Evolutionary conservation across 2,888 invertebrate genomes (phyloP).

Genomic region (Calameuta idolon): DNA sequence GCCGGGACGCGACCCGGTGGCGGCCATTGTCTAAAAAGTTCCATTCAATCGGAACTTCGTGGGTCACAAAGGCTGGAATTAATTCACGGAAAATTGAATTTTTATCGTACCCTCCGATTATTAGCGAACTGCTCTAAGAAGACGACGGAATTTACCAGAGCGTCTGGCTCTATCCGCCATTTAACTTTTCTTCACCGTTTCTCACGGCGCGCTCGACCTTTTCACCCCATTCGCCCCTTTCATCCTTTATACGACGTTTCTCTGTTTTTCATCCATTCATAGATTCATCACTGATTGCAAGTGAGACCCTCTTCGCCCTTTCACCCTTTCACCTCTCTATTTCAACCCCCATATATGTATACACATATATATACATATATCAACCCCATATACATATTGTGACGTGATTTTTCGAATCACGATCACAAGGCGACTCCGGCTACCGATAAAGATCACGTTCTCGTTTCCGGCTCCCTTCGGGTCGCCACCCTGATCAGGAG

Average conservation of each 20-base stretch:
- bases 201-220: background rate
- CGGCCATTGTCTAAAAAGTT: conserved; percentile 55
- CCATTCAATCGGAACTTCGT: conserved; percentile 50
- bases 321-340: background rate
- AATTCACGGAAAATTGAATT: conserved; percentile 50
- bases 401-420: too few relatives aligned
- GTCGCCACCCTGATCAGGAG: too few relatives aligned
- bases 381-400: background rate
- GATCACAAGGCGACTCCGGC: too few relatives aligned
- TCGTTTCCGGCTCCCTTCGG: too few relatives aligned
- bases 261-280: background rate
- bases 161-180: background rate
- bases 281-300: background rate
- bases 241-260: background rate
- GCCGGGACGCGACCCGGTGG: conserved; percentile 15
- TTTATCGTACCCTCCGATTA: conserved; percentile 32
- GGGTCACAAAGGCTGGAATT: conserved; percentile 49
- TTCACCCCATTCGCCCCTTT: background rate
- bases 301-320: background rate
- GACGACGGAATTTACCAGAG: background rate
- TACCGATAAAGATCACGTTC: too few relatives aligned
- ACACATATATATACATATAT: too few relatives aligned
- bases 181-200: background rate
- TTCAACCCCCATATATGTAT: background rate
- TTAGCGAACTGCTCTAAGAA: conserved; percentile 12